A percentile compares a stretch with the other conserved stretches of the same genome.
Evolutionary conservation across 2,888 invertebrate species (phyloP).

Genomic region (Drosophila nigricruria): DNA sequence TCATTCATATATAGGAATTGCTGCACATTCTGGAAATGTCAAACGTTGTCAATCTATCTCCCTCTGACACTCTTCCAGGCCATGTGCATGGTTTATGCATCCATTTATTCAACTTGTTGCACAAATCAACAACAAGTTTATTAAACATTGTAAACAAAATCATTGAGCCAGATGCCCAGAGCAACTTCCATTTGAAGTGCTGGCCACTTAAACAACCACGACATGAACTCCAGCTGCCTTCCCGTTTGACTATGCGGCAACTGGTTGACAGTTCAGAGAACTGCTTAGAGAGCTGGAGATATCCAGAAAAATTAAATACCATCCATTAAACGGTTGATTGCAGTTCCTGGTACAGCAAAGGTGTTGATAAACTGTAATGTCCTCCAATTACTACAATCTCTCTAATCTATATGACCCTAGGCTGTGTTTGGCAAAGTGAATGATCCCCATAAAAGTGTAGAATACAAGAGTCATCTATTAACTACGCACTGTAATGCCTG

Average conservation of each 20-base stretch:
- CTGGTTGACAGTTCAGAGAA: constrained; percentile 37
- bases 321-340: constrained; percentile 18
- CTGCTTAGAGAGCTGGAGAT: constrained; percentile 18
- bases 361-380: constrained; percentile 12
- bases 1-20: constrained; percentile 32
- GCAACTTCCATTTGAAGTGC: constrained; percentile 48
- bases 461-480: too few relatives aligned
- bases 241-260: too few relatives aligned
- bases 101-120: constrained; percentile 22
- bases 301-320: constrained; percentile 23
- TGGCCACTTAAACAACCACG: constrained; percentile 46
- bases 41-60: not conserved
- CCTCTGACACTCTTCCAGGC: constrained; percentile 1
- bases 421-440: not conserved
- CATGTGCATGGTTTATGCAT: constrained; percentile 46
- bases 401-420: constrained; percentile 3
- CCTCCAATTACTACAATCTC: not conserved
- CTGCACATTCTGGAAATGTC: constrained; percentile 1
- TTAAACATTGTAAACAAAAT: constrained; percentile 68
- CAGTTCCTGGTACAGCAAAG: not conserved
- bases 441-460: not conserved
- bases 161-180: constrained; percentile 41
- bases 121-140: constrained; percentile 39
- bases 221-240: constrained; percentile 21
- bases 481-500: not conserved